Conservation (phyloP, 2,888 invertebrate species). For the Cetonia aurata region DNA sequence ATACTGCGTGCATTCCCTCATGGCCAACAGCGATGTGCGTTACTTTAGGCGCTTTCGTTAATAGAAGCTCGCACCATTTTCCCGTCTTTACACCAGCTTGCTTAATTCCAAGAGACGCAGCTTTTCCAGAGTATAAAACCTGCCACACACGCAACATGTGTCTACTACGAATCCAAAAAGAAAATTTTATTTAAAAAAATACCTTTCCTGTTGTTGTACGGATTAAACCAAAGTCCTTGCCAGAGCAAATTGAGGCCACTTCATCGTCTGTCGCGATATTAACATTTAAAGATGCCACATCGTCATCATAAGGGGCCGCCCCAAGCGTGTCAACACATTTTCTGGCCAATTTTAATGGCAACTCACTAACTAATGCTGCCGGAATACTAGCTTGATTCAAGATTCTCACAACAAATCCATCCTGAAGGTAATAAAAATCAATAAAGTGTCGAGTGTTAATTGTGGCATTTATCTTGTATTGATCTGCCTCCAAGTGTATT, state of each 20-base stretch:
- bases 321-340: slow-evolving; percentile 85
- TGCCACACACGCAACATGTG: slow-evolving; percentile 54
- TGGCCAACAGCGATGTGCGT: slow-evolving; percentile 90
- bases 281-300: slow-evolving; percentile 65
- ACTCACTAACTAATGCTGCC: slow-evolving; percentile 72
- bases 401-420: slow-evolving; percentile 83
- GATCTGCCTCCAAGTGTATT: too few species aligned
- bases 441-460: not conserved
- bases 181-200: slow-evolving; percentile 51
- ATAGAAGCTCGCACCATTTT: slow-evolving; percentile 74
- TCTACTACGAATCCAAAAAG: not conserved
- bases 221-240: slow-evolving; percentile 91
- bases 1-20: slow-evolving; percentile 91
- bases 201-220: slow-evolving; percentile 89
- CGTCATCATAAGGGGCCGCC: slow-evolving; percentile 79
- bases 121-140: slow-evolving; percentile 91
- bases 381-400: slow-evolving; percentile 74
- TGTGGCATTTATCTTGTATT: too few species aligned
- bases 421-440: slow-evolving; percentile 68
- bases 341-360: slow-evolving; percentile 82
- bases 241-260: slow-evolving; percentile 80
- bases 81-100: slow-evolving; percentile 68
- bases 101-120: slow-evolving; percentile 88
- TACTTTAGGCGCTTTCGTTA: slow-evolving; percentile 80
- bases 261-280: slow-evolving; percentile 78